A percentile compares a stretch with the other conserved stretches of the same genome.
Conservation (phyloP, 2,888 invertebrate species). For the Kryphioiulus occultus region DNA sequence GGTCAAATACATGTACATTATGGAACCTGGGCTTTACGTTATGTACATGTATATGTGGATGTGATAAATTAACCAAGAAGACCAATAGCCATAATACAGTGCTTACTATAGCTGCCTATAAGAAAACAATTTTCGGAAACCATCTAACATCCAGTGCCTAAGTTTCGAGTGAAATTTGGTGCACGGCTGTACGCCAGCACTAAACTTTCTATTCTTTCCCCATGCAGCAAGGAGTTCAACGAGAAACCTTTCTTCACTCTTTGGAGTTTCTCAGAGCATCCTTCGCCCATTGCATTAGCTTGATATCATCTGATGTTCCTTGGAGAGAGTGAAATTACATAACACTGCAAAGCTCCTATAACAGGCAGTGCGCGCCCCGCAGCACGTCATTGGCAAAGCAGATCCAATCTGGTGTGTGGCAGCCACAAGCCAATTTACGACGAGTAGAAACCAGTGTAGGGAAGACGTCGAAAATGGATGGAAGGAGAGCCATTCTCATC, state of each 20-base stretch:
- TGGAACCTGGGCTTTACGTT: no score
- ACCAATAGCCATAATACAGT: no score
- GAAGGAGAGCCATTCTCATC: neutral
- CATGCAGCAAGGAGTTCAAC: neutral
- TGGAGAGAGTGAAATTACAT: constrained; percentile 47
- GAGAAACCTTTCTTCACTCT: neutral
- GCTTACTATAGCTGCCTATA: no score
- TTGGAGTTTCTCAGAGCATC: constrained; percentile 3
- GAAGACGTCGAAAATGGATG: constrained; percentile 6
- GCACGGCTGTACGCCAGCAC: constrained; percentile 28
- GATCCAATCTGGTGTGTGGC: constrained; percentile 30
- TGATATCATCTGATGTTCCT: constrained; percentile 41
- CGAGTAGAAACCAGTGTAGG: constrained; percentile 31
- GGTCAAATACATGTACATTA: no score
- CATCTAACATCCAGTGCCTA: no score
- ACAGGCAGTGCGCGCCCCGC: neutral
- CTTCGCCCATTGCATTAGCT: constrained; percentile 6
- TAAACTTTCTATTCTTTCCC: neutral
- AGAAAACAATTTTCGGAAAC: no score
- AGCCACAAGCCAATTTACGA: constrained; percentile 35
- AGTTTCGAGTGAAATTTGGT: neutral
- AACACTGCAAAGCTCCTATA: constrained; percentile 28
- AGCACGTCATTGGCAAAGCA: constrained; percentile 31
- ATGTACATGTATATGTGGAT: no score
- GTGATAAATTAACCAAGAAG: no score